Evolutionary conservation across 2,888 invertebrate species (phyloP), one percentile per base, ranked within the genome.

Genomic region (Chromoteleia sp.): DNA sequence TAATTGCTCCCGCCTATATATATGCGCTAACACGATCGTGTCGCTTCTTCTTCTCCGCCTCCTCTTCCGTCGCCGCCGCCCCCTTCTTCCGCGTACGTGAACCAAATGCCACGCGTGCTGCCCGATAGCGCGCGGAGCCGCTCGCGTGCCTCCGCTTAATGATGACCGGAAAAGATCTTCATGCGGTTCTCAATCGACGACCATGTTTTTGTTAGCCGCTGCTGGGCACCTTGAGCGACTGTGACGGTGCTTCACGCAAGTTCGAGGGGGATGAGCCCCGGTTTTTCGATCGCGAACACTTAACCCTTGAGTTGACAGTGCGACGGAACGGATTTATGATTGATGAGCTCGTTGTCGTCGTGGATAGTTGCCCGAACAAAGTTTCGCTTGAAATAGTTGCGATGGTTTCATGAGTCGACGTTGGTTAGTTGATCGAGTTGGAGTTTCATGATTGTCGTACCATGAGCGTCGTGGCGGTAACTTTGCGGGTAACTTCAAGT

Each of bases 81-180:
- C 67, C 63, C 78, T 59, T 75, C 70, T 65, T 65, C 43, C 78
- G 70, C 58, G 68, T 80, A 83, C 77, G 80, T 73, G 80, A 68
- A 83, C 78, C 78, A 81, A 81, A 78, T 81, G 81, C 83, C 83
- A 81, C 83, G 83, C 83, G 83, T 74, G 68, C 80, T 68, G 58
- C 50, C 48, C 65, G 73, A 75, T 70, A 73, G 56, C 80, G 56
- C 80, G 58, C 58, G 17, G 52, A 68, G 63, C 80, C 77, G 80
- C 80, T 77, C 76, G 77, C 82, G 79, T 77, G 80, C 68, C 76
- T 58, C 52, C 10, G 71, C 63, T 82, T 76, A 76, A 61, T 68
- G 73, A 80, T 74, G 74, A 74, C 80, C 77, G 77, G 77, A 74
- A 80, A 81, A 81, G 70, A 81, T 74, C 58, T 56, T 68, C 54